These are phyloP conservation scores for Allobates femoralis DNA, from an alignment of 2,797 vertebrate genomes.

Conservation along the genomic window DNA sequence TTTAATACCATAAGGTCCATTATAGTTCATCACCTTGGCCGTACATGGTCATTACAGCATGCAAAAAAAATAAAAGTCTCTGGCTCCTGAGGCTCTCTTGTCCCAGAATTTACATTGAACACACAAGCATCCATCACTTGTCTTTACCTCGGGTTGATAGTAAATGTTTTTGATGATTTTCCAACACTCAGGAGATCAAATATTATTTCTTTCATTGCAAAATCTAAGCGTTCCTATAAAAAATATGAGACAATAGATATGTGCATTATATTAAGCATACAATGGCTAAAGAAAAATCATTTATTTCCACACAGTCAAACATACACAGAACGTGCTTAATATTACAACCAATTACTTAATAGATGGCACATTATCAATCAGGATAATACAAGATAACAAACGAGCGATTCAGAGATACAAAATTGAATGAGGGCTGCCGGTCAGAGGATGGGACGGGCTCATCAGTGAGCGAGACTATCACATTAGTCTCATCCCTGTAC, in stretches of 20 bases:
- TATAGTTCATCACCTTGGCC: no score
- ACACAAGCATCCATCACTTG: neutral
- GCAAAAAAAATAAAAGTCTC: no score
- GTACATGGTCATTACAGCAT: no score
- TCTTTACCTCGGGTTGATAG: constrained; percentile 97
- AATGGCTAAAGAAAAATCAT: neutral
- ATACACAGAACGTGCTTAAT: no score
- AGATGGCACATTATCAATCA: no score
- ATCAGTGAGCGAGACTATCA: neutral
- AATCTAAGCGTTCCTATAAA: constrained; percentile 96
- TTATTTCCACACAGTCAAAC: no score
- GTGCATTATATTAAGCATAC: neutral
- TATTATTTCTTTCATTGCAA: constrained; percentile 99
- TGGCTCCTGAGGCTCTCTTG: no score
- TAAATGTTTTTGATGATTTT: constrained; percentile 97
- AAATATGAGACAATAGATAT: neutral
- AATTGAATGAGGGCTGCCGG: neutral
- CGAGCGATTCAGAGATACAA: no score
- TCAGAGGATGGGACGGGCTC: neutral
- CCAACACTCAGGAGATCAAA: constrained; percentile 99
- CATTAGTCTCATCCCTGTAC: neutral
- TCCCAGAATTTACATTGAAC: neutral
- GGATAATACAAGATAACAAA: no score
- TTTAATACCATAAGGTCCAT: no score
- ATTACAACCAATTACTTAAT: no score